Evolutionary conservation across 2,888 invertebrate genomes (phyloP), one percentile per base, ranked within the genome.

Genomic region (Apamea sordens): DNA sequence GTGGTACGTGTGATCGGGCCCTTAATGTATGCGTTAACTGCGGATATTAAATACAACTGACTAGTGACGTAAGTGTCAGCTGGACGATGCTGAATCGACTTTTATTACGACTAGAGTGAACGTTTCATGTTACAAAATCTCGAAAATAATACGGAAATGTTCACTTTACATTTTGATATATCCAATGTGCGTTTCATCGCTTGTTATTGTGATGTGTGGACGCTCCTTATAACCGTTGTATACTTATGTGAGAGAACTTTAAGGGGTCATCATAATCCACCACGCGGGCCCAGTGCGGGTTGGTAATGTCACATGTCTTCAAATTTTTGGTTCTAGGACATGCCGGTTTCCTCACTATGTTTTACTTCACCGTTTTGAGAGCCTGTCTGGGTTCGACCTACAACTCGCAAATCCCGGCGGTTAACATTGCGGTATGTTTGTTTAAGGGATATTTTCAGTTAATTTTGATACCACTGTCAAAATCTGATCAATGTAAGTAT

Each of bases 81-180:
- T 18, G 56, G 67, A 79, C 75, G 63, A 72, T 76, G 80, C 74
- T 76, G 77, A 84, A 88, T 84, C 87, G 81, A 89, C 90, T 89
- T 89, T 82, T 53, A 76, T 85, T 87, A 88, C 89, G 92, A 92
- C 92, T 92, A 92, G 92, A 91, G 86, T 88, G 83, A 90, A 85
- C 85, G 80, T 63, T 78, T 79, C 74, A 82, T 88, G 65, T 72
- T 68, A n/a, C 83, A 88, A 85, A 91, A 91, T 90, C 86, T 90
- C 89, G 89, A 87, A 88, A 83, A 79, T 84, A 85, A 89, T 87
- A 89, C 84, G 83, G 82, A 85, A 88, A 82, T 87, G 65, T 78
- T 78, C 73, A 86, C 77, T 72, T 86, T 84, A 82, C 79, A 83
- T 77, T 71, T 86, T 67, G 41, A 76, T 79, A 24, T 74, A 77